phyloP scores from a whole-genome alignment of 2,113 vertebrate genomes.

The Eretmochelys imbricata region DNA sequence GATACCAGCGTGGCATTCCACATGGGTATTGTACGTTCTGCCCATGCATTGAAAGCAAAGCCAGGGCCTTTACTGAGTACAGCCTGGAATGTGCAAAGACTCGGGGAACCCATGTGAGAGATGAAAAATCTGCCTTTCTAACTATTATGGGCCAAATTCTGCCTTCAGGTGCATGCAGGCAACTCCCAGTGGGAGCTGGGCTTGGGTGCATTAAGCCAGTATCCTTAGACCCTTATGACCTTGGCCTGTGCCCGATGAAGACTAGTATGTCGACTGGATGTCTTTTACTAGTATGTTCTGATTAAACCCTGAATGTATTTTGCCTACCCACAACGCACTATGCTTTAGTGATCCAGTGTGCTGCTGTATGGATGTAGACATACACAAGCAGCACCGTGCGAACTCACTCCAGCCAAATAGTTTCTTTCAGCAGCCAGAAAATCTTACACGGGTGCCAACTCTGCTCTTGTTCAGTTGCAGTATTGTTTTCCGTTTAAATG shows the following conservation, averaged over 20 bases:
- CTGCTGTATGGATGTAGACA: no score
- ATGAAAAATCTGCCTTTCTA: neutral
- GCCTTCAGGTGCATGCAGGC: neutral
- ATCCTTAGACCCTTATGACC: neutral
- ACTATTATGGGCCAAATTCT: neutral
- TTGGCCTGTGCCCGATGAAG: neutral
- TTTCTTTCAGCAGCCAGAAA: no score
- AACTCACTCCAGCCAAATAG: no score
- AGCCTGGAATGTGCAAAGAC: neutral
- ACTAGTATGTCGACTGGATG: neutral
- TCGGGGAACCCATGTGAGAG: neutral
- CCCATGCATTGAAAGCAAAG: neutral
- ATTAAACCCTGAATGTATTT: no score
- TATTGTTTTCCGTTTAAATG: no score
- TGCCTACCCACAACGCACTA: no score
- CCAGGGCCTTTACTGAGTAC: fast-evolving
- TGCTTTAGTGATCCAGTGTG: no score
- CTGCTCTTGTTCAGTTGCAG: no score
- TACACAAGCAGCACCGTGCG: no score
- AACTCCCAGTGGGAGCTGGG: neutral
- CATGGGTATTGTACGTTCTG: neutral
- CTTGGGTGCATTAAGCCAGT: neutral
- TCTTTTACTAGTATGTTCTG: neutral
- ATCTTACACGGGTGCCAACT: no score
- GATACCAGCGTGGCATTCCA: neutral